A percentile compares a stretch with the other conserved stretches of the same genome.
These are phyloP conservation scores for Drosophila melanosoma DNA, from an alignment of 2,888 invertebrate genomes.

Conservation along the genomic window DNA sequence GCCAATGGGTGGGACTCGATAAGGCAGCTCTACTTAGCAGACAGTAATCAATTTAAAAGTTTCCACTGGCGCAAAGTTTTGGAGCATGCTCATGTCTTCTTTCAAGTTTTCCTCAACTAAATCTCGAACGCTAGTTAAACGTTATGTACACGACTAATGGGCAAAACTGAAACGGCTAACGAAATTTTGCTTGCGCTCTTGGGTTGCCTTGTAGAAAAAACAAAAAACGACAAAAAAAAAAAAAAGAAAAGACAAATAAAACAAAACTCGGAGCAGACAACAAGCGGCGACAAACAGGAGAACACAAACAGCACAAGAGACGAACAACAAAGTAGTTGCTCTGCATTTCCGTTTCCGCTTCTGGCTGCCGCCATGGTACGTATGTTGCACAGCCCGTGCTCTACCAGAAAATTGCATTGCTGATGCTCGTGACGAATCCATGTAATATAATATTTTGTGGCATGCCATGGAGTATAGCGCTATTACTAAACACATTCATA, in stretches of 20 bases:
- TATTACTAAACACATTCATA: conserved; percentile 60
- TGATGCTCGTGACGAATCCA: conserved; percentile 38
- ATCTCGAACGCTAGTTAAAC: conserved; percentile 64
- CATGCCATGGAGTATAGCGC: conserved; percentile 3
- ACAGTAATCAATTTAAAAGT: conserved; percentile 76
- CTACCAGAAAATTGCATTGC: conserved; percentile 44
- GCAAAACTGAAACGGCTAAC: conserved; percentile 59
- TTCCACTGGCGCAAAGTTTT: conserved; percentile 60
- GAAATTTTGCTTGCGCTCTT: conserved; percentile 40
- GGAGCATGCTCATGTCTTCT: conserved; percentile 53
- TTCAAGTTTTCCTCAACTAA: conserved; percentile 58
- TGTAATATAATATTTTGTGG: conserved; percentile 35
- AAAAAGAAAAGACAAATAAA: conserved; percentile 26
- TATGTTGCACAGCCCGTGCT: conserved; percentile 10
- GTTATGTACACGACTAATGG: conserved; percentile 68
- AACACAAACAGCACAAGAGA: conserved; percentile 19
- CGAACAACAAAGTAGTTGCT: conserved; percentile 62
- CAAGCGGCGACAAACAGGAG: conserved; percentile 27
- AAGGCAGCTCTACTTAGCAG: conserved; percentile 16
- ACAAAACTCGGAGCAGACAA: conserved; percentile 38
- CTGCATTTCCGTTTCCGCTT: conserved; percentile 77
- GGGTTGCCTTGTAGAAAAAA: conserved; percentile 7
- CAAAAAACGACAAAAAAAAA: conserved; percentile 1
- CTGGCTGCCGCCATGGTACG: conserved; percentile 26
- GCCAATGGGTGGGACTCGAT: conserved; percentile 10